Evolutionary conservation across 2,797 vertebrate genomes (phyloP).

Genomic region (Dendrocincla tyrannina): DNA sequence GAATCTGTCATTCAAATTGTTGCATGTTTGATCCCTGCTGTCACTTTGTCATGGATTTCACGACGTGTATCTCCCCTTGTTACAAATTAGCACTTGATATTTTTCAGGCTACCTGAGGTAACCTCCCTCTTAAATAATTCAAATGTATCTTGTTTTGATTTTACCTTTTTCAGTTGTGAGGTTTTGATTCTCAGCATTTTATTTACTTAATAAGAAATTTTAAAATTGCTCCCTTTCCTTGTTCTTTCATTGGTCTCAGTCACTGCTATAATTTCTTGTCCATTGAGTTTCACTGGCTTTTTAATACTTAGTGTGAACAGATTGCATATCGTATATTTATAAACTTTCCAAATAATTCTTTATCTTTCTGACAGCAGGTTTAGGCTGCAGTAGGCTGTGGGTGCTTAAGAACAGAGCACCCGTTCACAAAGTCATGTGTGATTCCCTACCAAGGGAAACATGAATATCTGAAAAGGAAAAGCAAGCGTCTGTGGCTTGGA

Average conservation of each 20-base stretch:
- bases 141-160: neutral
- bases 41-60: slow-evolving; percentile 12
- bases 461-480: neutral
- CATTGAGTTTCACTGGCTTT: neutral
- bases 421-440: neutral
- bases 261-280: neutral
- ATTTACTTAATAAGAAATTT: neutral
- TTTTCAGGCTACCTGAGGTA: neutral
- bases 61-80: neutral
- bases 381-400: neutral
- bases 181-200: neutral
- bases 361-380: neutral
- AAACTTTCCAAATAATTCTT: neutral
- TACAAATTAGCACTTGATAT: neutral
- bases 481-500: neutral
- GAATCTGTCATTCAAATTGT: neutral
- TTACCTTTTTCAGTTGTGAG: neutral
- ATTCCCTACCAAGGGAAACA: neutral
- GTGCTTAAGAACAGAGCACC: neutral
- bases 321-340: neutral
- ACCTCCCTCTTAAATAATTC: neutral
- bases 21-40: slow-evolving; percentile 13
- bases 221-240: neutral
- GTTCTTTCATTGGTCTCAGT: neutral
- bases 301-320: neutral